Conservation (phyloP, 2,797 vertebrate genomes). For the Labroides dimidiatus region DNA sequence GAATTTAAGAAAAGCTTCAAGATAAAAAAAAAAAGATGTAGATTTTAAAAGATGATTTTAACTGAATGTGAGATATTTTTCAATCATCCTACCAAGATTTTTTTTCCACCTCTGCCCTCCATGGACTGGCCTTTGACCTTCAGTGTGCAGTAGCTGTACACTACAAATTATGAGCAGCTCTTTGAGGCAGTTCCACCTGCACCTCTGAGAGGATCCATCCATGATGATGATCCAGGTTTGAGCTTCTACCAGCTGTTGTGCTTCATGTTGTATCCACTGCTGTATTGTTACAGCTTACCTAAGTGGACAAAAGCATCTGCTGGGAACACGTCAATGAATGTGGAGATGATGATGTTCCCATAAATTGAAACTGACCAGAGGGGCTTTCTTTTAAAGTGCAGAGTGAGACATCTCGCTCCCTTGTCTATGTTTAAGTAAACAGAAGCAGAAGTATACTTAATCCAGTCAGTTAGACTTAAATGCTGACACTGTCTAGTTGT, state of each 20-base stretch:
- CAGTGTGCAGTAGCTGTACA: too few species aligned
- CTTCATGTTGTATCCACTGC: neutral
- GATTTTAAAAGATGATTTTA: too few species aligned
- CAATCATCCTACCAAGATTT: too few species aligned
- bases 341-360: conserved; percentile 36
- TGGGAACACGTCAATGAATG: conserved; percentile 21
- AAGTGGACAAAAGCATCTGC: conserved; percentile 15
- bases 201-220: too few species aligned
- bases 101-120: too few species aligned
- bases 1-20: too few species aligned
- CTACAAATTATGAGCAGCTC: too few species aligned
- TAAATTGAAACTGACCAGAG: conserved; percentile 54
- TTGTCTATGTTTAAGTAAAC: conserved; percentile 56
- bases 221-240: too few species aligned
- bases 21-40: too few species aligned
- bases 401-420: conserved; percentile 40
- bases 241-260: neutral
- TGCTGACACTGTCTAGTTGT: conserved; percentile 69
- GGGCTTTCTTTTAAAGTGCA: conserved; percentile 32
- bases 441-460: conserved; percentile 65
- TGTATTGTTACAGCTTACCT: conserved; percentile 7
- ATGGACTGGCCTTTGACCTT: too few species aligned
- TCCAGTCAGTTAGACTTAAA: conserved; percentile 70
- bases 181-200: too few species aligned
- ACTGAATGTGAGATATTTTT: too few species aligned